Base-by-base conservation (phyloP, 2,888 invertebrate genomes). In the Orchesellides sinensis region DNA sequence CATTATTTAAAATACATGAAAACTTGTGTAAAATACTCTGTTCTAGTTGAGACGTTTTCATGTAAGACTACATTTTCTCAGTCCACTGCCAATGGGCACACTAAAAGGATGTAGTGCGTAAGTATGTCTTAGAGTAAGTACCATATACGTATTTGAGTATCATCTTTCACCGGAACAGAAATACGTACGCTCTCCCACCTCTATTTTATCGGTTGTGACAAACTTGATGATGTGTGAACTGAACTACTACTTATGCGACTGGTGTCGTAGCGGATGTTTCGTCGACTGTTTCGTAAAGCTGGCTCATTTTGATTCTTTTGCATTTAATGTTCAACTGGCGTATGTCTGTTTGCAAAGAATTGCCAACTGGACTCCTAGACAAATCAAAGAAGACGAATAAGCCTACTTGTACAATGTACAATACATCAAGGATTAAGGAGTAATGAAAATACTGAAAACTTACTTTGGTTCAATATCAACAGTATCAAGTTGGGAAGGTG, bases 331-430 rank as follows among this genome's bases (percentile, higher is more conserved):
- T 90, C 78, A 92, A 92, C 80, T 91, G 89, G 84, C 89, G 89
- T 0, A 96, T 93, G 88, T 93, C 91, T 65, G 92, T 88, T 59
- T 91, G 91, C 88, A 93, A 90, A 90, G 92, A 92, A 88, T 89
- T 91, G 8, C 95, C 95, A 82, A 96, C 89, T 6, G 93, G 92
- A 89, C 92, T 92, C 84, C 91, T 91, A 86, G 56, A 88, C 75
- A 65, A 61, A 73, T 8, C 54, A 54, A 47, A 4, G n/a, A 47
- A 10, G n/a, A 47, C n/a, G 47, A 47, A 47, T 47, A 10, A n/a
- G 47, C 47, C 8, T n/a, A 47, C 35, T 45, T 68, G 6, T 47
- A 32, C 27, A 10, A 21, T 23, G 49, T 47, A 14, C 19, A 21
- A 21, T 19, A 14, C 21, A 21, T 4, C 4, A 52, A 21, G 21